Conservation (phyloP, 2,113 vertebrate genomes). For the Hucho hucho region DNA sequence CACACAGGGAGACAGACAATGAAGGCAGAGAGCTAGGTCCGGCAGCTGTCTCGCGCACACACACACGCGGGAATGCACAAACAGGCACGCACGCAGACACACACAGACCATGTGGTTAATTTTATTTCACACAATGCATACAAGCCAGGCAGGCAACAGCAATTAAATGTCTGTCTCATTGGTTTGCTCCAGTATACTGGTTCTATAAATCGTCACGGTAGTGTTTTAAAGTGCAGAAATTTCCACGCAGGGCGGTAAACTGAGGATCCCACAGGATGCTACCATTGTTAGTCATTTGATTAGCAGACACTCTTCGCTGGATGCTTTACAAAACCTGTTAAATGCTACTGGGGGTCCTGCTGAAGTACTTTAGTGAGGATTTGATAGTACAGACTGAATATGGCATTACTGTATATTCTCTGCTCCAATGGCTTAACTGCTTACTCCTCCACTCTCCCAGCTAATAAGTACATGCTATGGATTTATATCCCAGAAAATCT, state of each 20-base stretch:
- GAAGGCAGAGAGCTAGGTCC: conserved; percentile 50
- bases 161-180: conserved; percentile 60
- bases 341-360: neutral
- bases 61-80: neutral
- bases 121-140: conserved; percentile 64
- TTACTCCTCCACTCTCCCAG: neutral
- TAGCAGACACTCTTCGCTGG: conserved; percentile 16
- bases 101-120: conserved; percentile 61
- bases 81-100: neutral
- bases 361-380: neutral
- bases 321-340: conserved; percentile 22
- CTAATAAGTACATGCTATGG: neutral
- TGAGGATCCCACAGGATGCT: conserved; percentile 40
- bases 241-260: conserved; percentile 26
- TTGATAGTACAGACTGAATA: neutral
- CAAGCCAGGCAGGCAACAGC: conserved; percentile 53
- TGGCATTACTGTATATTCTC: neutral
- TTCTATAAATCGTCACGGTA: conserved; percentile 54
- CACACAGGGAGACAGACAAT: conserved; percentile 75
- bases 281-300: conserved; percentile 37
- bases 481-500: neutral
- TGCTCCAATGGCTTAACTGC: neutral
- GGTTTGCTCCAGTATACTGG: conserved; percentile 46
- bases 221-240: conserved; percentile 36
- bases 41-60: conserved; percentile 34